phyloP scores from a whole-genome alignment of 2,888 invertebrate genomes.

The Pegoplata infirma region DNA sequence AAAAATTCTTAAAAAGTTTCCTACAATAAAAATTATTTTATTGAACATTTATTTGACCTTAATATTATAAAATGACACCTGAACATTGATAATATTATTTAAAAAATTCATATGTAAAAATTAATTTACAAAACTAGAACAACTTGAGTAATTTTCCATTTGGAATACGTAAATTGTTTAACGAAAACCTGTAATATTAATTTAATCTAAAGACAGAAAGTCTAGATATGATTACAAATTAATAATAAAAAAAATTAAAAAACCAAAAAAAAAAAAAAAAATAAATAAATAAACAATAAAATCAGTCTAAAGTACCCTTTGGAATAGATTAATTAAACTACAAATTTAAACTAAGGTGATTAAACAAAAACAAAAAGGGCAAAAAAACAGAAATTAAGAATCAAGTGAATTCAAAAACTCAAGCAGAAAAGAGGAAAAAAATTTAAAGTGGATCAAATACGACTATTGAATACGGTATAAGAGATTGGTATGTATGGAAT shows the following conservation, averaged over 20 bases:
- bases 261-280: too few species aligned
- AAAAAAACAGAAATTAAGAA: neutral
- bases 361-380: neutral
- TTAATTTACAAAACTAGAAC: conserved; percentile 14
- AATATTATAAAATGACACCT: neutral
- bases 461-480: too few species aligned
- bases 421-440: too few species aligned
- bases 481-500: too few species aligned
- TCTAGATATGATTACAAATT: conserved; percentile 32
- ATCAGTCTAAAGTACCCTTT: neutral
- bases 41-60: neutral
- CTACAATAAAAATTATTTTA: neutral
- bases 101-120: neutral
- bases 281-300: conserved; percentile 3
- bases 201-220: conserved; percentile 10
- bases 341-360: neutral
- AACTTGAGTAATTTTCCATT: conserved; percentile 47
- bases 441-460: too few species aligned
- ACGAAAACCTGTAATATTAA: conserved; percentile 16
- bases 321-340: neutral
- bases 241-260: too few species aligned
- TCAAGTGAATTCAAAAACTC: neutral
- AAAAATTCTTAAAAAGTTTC: too few species aligned
- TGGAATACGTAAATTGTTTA: neutral
- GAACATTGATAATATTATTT: neutral